A percentile compares a stretch with the other conserved stretches of the same genome.
These are phyloP conservation scores for Thamnophis elegans DNA, from an alignment of 2,797 vertebrate genomes.

Conservation along the genomic window DNA sequence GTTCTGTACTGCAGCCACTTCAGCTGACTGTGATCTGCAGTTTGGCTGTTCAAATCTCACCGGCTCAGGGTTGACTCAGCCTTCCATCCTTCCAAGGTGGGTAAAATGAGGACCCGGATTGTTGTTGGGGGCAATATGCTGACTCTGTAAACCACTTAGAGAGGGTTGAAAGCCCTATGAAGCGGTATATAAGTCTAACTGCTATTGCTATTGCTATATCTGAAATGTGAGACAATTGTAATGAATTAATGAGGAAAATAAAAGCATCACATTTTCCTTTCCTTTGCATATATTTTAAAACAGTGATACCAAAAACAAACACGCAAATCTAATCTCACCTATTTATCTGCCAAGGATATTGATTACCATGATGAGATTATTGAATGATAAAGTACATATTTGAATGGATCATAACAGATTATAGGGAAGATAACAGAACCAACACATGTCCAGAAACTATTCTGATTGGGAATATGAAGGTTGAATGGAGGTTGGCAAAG, in stretches of 20 bases:
- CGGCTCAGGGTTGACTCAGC: too few species aligned
- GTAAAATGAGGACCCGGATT: too few species aligned
- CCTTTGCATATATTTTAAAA: background rate
- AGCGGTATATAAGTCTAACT: too few species aligned
- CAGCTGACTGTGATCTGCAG: too few species aligned
- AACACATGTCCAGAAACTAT: background rate
- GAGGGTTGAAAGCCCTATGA: too few species aligned
- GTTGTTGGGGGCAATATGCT: too few species aligned
- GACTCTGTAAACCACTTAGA: too few species aligned
- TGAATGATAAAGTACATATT: slow-evolving; percentile 2
- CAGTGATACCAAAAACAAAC: background rate
- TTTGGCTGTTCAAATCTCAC: too few species aligned
- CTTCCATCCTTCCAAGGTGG: too few species aligned
- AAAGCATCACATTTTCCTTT: background rate
- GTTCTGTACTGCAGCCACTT: too few species aligned
- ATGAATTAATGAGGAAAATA: background rate
- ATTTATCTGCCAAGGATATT: background rate
- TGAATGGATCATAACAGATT: slow-evolving; percentile 3
- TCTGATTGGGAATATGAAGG: background rate
- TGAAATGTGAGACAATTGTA: background rate
- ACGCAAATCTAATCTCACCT: background rate
- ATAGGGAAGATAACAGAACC: background rate
- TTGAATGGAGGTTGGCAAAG: background rate
- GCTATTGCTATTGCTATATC: too few species aligned
- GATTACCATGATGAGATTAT: background rate